Conservation (phyloP, 2,797 vertebrate genomes). For the Chiloscyllium punctatum region DNA sequence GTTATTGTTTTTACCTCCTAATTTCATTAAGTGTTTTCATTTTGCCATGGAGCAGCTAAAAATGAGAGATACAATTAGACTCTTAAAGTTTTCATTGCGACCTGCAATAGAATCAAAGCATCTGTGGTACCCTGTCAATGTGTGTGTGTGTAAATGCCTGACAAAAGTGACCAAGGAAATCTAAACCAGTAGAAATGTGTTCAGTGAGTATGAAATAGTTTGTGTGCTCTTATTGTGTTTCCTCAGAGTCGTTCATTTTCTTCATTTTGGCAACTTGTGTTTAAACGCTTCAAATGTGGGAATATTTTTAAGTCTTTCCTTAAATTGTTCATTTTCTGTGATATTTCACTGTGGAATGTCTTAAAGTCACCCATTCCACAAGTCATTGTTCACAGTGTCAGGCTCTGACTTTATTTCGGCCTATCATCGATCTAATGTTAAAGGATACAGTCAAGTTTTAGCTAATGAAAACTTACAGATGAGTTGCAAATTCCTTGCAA, state of each 20-base stretch:
- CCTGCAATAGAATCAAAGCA: neutral
- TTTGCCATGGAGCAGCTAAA: neutral
- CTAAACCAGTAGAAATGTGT: neutral
- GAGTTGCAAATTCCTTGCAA: neutral
- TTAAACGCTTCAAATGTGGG: neutral
- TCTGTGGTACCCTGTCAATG: neutral
- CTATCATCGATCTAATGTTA: neutral
- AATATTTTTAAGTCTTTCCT: too few relatives aligned
- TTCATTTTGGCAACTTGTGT: neutral
- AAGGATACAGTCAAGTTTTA: neutral
- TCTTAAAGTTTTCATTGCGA: neutral
- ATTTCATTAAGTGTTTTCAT: neutral
- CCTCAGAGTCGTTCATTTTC: neutral
- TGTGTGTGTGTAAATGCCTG: neutral
- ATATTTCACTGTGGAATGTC: neutral
- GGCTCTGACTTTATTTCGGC: neutral
- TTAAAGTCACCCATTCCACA: neutral
- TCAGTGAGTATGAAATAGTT: neutral
- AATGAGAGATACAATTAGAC: neutral
- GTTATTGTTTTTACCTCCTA: too few relatives aligned
- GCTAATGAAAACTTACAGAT: neutral
- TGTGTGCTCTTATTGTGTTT: neutral
- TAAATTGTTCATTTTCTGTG: neutral
- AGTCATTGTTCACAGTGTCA: too few relatives aligned
- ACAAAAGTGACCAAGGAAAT: neutral